A percentile compares a stretch with the other conserved stretches of the same genome.
phyloP scores from a whole-genome alignment of 1,140 invertebrate species.

The Mizuhopecten yessoensis region DNA sequence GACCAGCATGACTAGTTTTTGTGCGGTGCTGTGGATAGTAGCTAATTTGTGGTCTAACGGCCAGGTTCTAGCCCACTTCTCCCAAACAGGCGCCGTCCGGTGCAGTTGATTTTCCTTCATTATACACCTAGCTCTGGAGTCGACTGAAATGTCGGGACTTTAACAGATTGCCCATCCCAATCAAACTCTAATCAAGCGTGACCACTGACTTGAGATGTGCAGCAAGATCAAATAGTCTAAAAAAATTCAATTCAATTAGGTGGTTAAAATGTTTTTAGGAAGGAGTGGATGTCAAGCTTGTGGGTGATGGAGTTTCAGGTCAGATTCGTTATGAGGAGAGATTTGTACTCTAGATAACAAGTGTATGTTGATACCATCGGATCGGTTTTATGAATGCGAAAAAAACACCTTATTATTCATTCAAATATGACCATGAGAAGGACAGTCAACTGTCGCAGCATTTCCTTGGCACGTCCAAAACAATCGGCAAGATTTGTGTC shows the following conservation, averaged over 20 bases:
- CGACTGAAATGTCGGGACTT: neutral
- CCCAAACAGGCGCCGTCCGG: neutral
- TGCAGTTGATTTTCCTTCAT: neutral
- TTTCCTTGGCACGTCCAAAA: too few relatives aligned
- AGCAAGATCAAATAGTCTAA: constrained; percentile 39
- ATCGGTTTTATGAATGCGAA: neutral
- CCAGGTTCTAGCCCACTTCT: neutral
- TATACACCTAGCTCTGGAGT: neutral
- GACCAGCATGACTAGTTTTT: neutral
- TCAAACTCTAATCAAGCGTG: neutral
- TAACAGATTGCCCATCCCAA: constrained; percentile 31
- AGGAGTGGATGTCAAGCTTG: neutral
- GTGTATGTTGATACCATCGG: neutral
- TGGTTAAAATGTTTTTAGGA: constrained; percentile 14
- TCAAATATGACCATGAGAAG: too few relatives aligned
- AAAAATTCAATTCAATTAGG: constrained; percentile 15
- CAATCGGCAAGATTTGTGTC: too few relatives aligned
- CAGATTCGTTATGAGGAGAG: constrained; percentile 19
- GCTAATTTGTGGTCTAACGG: too few relatives aligned
- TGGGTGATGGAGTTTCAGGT: constrained; percentile 6
- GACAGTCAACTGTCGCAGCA: too few relatives aligned
- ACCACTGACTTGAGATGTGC: constrained; percentile 1
- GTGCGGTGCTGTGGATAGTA: neutral
- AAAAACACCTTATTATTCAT: neutral
- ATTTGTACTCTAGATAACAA: neutral